Evolutionary conservation across 2,888 invertebrate species (phyloP).

Genomic region (Piscicola geometra): DNA sequence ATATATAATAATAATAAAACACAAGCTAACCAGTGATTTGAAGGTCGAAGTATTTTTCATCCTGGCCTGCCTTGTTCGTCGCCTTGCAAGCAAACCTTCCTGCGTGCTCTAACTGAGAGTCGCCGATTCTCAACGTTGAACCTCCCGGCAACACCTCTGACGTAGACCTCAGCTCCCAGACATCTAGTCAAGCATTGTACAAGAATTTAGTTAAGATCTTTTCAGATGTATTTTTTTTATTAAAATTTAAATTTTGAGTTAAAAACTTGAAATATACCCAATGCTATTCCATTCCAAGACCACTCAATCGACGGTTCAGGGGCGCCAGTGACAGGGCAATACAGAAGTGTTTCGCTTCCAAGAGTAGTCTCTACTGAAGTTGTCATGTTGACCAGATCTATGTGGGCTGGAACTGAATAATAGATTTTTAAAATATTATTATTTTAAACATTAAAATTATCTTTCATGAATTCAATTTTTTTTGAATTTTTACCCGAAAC

Average conservation of each 20-base stretch:
- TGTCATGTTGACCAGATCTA: neutral
- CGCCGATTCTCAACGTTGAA: slow-evolving; percentile 48
- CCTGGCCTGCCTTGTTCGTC: slow-evolving; percentile 61
- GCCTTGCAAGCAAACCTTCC: slow-evolving; percentile 61
- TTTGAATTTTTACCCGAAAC: slow-evolving; percentile 46
- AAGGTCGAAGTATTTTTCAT: slow-evolving; percentile 55
- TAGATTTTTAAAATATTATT: neutral
- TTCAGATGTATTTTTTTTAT: no score
- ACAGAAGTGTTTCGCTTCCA: neutral
- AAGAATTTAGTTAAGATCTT: no score
- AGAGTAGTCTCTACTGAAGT: neutral
- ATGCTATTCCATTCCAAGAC: neutral
- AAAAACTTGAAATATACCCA: neutral
- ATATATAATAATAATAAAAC: neutral
- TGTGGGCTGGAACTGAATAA: slow-evolving; percentile 1
- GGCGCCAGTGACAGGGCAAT: neutral
- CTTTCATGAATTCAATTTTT: no score
- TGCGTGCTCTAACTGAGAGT: slow-evolving; percentile 47
- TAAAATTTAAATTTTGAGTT: no score
- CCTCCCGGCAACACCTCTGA: slow-evolving; percentile 40
- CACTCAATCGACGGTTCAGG: neutral
- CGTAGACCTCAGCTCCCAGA: no score
- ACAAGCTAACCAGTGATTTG: slow-evolving; percentile 62
- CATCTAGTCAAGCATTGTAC: no score
- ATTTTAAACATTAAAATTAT: neutral